Percentiles rank a stretch among this genome's conserved stretches.
Evolutionary conservation across 2,797 vertebrate species (phyloP).

Genomic region (Myripristis murdjan): DNA sequence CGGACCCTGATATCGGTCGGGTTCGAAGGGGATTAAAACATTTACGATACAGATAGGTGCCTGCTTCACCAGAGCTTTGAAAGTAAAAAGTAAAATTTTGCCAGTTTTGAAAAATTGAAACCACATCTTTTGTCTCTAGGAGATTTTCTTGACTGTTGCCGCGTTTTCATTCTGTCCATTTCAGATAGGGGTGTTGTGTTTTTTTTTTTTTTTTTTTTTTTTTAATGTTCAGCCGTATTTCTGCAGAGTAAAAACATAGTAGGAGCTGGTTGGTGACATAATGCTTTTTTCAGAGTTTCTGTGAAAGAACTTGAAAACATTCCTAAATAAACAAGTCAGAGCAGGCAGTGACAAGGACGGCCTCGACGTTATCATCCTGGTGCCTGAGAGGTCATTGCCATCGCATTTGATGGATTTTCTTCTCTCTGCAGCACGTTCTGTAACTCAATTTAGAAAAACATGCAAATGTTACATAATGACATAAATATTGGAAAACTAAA

Average conservation of each 20-base stretch:
- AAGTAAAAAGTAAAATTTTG: too few relatives aligned
- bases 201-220: too few relatives aligned
- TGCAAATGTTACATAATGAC: not conserved
- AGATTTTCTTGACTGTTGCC: not conserved
- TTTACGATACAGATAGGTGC: too few relatives aligned
- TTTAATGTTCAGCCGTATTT: not conserved
- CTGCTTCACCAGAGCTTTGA: too few relatives aligned
- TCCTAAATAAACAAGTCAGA: conserved; percentile 42
- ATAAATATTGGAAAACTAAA: not conserved
- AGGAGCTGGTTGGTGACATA: not conserved
- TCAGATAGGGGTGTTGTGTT: not conserved
- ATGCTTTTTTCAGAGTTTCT: conserved; percentile 10
- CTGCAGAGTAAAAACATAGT: not conserved
- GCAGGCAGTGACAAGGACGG: conserved; percentile 33
- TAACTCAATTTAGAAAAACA: not conserved
- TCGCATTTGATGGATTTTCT: conserved; percentile 18
- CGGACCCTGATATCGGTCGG: too few relatives aligned
- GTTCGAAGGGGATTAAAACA: too few relatives aligned
- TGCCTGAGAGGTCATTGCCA: conserved; percentile 56
- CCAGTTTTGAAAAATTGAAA: too few relatives aligned
- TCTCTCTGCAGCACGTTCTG: not conserved
- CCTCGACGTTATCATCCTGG: conserved; percentile 33
- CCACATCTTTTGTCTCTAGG: not conserved
- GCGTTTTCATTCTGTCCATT: not conserved
- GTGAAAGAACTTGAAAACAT: conserved; percentile 23